Evolutionary conservation across 2,797 vertebrate species (phyloP), one percentile per base, ranked within the genome.

Genomic region (Lithobates pipiens): DNA sequence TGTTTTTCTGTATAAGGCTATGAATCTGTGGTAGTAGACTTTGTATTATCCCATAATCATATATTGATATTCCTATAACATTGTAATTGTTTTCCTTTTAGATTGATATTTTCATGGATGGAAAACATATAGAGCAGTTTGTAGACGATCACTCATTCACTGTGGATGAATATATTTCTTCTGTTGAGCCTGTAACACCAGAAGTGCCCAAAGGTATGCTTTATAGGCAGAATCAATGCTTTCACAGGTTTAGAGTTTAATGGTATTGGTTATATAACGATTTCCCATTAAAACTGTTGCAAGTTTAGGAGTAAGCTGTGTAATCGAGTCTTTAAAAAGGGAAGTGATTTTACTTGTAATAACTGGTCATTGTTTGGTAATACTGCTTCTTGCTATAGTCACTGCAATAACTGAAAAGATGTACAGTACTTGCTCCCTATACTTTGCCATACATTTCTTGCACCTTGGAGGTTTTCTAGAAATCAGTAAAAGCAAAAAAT

Each of bases 61-160:
- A 65, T 65, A 65, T 9, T 10, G 5, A n/a, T 18, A 54, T 3
- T 18, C 15, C 16, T 54, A 5, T 4, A 54, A 54, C 16, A 5
- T 54, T 63, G 8, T n/a, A 21, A 10, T 67, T 67, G 25, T 89
- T 89, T 91, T 39, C 42, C 10, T 73, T n/a, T 42, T 90, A 97
- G 96, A 92, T 96, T 81, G 89, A 92, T 84, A 74, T 96, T 4
- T 94, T 95, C 76, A 21, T 97, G 21, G 92, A 91, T 69, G 94
- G 94, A 65, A 91, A 95, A 76, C 90, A 93, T 88, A 88, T 93
- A 85, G 96, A 97, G 92, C 92, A 90, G 0, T 85, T 94, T 71
- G 89, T 91, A 3, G 94, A 95, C 78, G 90, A 88, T 86, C 92
- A 89, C 29, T 89, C 89, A 0, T 93, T 94, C 88, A 54, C 90